These are phyloP conservation scores for Ferdinandea cuprea DNA, from an alignment of 2,888 invertebrate genomes.

Conservation along the genomic window DNA sequence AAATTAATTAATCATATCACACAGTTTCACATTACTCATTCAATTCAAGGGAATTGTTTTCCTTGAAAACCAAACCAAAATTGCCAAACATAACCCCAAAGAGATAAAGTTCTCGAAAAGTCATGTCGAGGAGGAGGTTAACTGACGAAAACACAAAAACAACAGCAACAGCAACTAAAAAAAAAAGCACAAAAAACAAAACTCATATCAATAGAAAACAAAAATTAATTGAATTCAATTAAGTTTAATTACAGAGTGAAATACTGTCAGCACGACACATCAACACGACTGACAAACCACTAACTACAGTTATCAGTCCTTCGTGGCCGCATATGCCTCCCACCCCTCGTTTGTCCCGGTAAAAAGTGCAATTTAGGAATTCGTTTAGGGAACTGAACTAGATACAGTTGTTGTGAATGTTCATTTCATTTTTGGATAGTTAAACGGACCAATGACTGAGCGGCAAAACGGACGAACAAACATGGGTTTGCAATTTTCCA, in stretches of 20 bases:
- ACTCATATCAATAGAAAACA: conserved; percentile 57
- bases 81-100: too few relatives aligned
- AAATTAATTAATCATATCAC: too few relatives aligned
- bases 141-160: too few relatives aligned
- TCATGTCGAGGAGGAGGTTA: too few relatives aligned
- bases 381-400: conserved; percentile 49
- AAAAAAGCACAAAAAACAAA: conserved; percentile 20
- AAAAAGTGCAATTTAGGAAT: conserved; percentile 56
- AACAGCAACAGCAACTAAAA: not conserved
- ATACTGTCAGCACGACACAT: conserved; percentile 64
- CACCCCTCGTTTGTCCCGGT: not conserved
- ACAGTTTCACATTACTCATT: too few relatives aligned
- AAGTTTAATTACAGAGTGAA: conserved; percentile 68
- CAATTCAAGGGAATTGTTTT: too few relatives aligned
- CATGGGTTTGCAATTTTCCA: conserved; percentile 61
- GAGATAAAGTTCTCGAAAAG: too few relatives aligned
- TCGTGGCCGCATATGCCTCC: conserved; percentile 13
- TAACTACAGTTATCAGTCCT: conserved; percentile 66
- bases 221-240: conserved; percentile 73
- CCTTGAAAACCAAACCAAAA: too few relatives aligned
- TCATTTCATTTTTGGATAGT: conserved; percentile 35
- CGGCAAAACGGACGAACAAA: conserved; percentile 20
- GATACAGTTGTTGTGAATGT: conserved; percentile 12
- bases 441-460: conserved; percentile 19
- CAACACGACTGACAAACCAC: conserved; percentile 57